Percentiles rank a stretch among this genome's conserved stretches.
Evolutionary conservation across 37 sponge, comb jelly and placozoan species (phyloP).

Genomic region (Diacarnus erythraeanus): DNA sequence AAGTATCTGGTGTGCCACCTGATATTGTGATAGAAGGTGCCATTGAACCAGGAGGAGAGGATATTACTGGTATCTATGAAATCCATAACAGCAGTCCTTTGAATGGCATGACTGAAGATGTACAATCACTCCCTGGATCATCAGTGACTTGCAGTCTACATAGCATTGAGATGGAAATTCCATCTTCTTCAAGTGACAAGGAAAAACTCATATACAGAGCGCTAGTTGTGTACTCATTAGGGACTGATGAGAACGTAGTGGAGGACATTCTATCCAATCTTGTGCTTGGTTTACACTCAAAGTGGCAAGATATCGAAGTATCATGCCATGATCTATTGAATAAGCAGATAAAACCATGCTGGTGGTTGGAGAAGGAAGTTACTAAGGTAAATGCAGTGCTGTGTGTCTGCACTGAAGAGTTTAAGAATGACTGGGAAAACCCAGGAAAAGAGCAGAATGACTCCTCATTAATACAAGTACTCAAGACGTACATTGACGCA

Average conservation of each 20-base stretch:
- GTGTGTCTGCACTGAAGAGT: constrained; percentile 33
- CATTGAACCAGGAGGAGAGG: too few species aligned
- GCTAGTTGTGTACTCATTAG: not conserved
- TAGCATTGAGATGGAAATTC: too few species aligned
- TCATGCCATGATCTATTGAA: not conserved
- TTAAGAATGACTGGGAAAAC: constrained; percentile 17
- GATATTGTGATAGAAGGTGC: too few species aligned
- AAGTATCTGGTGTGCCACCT: too few species aligned
- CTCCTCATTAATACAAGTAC: not conserved
- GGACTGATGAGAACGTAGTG: not conserved
- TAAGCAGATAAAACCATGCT: not conserved
- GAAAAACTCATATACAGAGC: not conserved
- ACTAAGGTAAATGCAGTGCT: constrained; percentile 3
- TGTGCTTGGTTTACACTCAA: not conserved
- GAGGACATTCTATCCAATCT: not conserved
- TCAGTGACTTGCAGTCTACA: too few species aligned
- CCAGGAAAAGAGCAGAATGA: not conserved
- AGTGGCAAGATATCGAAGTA: not conserved
- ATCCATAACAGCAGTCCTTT: too few species aligned
- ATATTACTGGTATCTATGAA: too few species aligned
- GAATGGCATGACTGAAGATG: too few species aligned
- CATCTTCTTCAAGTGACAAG: too few species aligned
- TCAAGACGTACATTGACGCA: not conserved
- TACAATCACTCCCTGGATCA: too few species aligned
- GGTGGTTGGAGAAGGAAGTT: not conserved